A percentile compares a stretch with the other conserved stretches of the same genome.
phyloP scores from a whole-genome alignment of 2,888 invertebrate genomes.

The Phengaris alcon region DNA sequence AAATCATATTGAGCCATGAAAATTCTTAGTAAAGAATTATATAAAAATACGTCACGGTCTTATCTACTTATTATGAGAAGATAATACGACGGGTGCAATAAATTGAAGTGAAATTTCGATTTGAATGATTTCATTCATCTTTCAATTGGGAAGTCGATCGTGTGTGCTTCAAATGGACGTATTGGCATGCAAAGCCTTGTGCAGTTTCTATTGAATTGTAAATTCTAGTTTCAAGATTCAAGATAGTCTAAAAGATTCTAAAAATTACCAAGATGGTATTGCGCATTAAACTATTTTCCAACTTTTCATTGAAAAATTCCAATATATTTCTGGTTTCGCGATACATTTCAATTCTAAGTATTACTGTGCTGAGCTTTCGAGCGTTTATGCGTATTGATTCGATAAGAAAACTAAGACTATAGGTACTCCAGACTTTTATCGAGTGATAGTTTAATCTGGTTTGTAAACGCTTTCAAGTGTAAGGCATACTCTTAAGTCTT shows the following conservation, averaged over 20 bases:
- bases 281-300: conserved; percentile 23
- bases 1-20: neutral
- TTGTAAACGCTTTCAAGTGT: neutral
- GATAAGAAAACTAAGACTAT: neutral
- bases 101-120: conserved; percentile 44
- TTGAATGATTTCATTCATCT: conserved; percentile 74
- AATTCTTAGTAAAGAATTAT: neutral
- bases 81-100: conserved; percentile 20
- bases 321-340: conserved; percentile 29
- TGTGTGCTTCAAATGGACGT: conserved; percentile 73
- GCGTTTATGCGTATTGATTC: conserved; percentile 20
- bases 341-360: conserved; percentile 27
- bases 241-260: conserved; percentile 50
- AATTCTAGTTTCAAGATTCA: conserved; percentile 69
- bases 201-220: conserved; percentile 76
- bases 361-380: conserved; percentile 13
- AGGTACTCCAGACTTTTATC: neutral
- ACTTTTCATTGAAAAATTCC: conserved; percentile 19
- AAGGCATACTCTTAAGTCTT: no score
- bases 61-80: conserved; percentile 4
- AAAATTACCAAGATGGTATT: conserved; percentile 33
- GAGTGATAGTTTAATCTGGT: neutral
- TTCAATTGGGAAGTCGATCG: conserved; percentile 71
- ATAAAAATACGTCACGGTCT: neutral
- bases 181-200: conserved; percentile 77